Evolutionary conservation across 2,797 vertebrate genomes (phyloP).

Genomic region (Dendrocincla tyrannina): DNA sequence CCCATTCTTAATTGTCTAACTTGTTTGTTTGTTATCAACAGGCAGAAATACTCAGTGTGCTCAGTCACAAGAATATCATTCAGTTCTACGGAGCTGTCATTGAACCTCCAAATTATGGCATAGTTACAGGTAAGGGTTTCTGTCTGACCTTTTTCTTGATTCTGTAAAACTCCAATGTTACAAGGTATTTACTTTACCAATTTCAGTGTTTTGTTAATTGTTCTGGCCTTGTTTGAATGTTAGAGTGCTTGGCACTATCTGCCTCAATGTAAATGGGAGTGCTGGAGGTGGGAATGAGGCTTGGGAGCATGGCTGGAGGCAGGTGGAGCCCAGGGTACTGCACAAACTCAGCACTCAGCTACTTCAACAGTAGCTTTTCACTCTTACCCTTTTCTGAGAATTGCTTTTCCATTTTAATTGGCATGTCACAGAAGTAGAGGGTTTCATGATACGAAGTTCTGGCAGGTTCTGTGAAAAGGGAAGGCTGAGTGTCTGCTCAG

Average conservation of each 20-base stretch:
- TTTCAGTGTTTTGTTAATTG: constrained; percentile 31
- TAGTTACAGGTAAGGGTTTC: constrained; percentile 89
- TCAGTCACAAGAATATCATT: constrained; percentile 98
- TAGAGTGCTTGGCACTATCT: constrained; percentile 24
- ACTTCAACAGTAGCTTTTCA: neutral
- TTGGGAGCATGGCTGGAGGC: neutral
- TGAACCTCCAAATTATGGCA: constrained; percentile 96
- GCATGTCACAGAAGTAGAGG: neutral
- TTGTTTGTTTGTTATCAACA: constrained; percentile 65
- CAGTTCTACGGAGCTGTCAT: constrained; percentile 96
- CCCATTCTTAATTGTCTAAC: neutral
- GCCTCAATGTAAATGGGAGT: constrained; percentile 49
- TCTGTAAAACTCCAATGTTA: neutral
- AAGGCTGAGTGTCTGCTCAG: neutral
- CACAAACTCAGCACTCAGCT: neutral
- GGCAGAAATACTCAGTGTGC: constrained; percentile 98
- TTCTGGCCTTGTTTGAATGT: neutral
- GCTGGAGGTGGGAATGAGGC: neutral
- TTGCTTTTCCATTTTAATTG: neutral
- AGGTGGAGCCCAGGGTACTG: neutral
- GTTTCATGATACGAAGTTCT: neutral
- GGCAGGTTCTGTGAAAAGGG: neutral
- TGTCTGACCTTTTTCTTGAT: constrained; percentile 12
- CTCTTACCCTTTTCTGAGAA: neutral
- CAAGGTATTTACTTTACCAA: neutral